Conservation (phyloP, 1,140 invertebrate species). For the Drosophila simulans region DNA sequence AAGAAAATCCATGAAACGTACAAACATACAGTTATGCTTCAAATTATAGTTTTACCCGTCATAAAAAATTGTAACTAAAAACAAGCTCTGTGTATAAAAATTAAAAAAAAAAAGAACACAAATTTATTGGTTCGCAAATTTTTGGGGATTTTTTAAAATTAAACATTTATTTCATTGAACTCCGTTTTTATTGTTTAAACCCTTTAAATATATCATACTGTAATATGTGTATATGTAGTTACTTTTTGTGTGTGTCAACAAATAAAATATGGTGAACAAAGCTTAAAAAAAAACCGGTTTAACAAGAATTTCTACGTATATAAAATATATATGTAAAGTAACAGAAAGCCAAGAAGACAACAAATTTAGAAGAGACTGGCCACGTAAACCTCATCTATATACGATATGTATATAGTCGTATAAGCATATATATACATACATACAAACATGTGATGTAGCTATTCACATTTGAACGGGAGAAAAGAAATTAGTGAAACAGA, state of each 20-base stretch:
- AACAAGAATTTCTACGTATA: conserved; percentile 62
- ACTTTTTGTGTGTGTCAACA: conserved; percentile 13
- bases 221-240: conserved; percentile 1
- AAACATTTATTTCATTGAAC: too few species aligned
- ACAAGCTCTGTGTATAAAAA: too few species aligned
- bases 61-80: background rate
- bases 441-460: conserved; percentile 24
- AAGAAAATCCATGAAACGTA: conserved; percentile 3
- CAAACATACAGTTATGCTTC: background rate
- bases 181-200: background rate
- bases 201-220: background rate
- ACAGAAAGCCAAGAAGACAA: background rate
- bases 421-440: background rate
- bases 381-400: conserved; percentile 19
- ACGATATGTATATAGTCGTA: background rate
- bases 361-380: conserved; percentile 32
- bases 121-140: background rate
- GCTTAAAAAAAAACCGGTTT: conserved; percentile 53
- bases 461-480: conserved; percentile 18
- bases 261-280: conserved; percentile 26
- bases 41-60: background rate
- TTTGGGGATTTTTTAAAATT: too few species aligned
- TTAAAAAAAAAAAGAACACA: too few species aligned
- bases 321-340: background rate
- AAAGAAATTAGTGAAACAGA: conserved; percentile 51